Evolutionary conservation across 2,888 invertebrate genomes (phyloP).

Genomic region (Mesodorylaimus sp.): DNA sequence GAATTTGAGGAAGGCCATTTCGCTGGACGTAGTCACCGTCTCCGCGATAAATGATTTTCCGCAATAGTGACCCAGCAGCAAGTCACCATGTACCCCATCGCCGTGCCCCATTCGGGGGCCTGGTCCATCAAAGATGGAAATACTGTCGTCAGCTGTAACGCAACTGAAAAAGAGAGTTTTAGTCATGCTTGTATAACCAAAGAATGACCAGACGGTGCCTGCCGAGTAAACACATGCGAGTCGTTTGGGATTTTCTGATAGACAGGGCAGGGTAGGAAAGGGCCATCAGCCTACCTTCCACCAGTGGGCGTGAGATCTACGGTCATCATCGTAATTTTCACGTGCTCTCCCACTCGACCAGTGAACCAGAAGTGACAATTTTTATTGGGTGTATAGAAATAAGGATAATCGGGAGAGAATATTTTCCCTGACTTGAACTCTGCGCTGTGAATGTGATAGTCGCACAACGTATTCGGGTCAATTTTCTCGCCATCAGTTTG

Average conservation of each 20-base stretch:
- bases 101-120: not conserved
- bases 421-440: conserved; percentile 51
- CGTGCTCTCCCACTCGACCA: conserved; percentile 40
- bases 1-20: conserved; percentile 2
- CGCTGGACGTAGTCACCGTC: conserved; percentile 1
- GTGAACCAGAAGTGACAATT: conserved; percentile 9
- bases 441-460: conserved; percentile 6
- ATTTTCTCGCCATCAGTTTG: conserved; percentile 48
- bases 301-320: conserved; percentile 56
- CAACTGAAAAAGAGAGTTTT: too few species aligned
- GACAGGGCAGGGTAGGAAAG: too few species aligned
- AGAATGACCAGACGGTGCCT: too few species aligned
- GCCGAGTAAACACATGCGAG: too few species aligned
- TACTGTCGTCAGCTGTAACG: not conserved
- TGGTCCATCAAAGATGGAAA: not conserved
- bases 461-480: conserved; percentile 5
- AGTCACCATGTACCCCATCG: not conserved
- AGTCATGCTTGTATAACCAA: too few species aligned
- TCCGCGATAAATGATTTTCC: not conserved
- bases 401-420: conserved; percentile 35
- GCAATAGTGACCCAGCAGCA: conserved; percentile 6
- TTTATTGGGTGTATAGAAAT: conserved; percentile 9
- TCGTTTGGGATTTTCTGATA: too few species aligned
- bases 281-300: conserved; percentile 51
- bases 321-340: conserved; percentile 63